A percentile compares a stretch with the other conserved stretches of the same genome.
phyloP scores from a whole-genome alignment of 2,797 vertebrate genomes.

The Bradypodion ventrale region DNA sequence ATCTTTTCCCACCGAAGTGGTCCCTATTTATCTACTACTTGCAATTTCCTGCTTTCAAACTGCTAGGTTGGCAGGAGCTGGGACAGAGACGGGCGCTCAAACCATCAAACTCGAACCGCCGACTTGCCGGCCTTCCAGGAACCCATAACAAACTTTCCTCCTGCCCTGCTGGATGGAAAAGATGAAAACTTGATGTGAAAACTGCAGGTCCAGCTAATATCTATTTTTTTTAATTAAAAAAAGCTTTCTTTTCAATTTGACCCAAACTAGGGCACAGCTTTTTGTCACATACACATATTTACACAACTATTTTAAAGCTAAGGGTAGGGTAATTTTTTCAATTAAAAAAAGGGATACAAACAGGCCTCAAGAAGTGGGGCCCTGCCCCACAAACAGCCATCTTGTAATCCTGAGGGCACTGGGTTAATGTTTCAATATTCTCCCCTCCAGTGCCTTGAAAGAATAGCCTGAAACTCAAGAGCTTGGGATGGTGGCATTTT shows the following conservation, averaged over 20 bases:
- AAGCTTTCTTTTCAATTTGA: background rate
- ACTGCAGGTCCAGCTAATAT: background rate
- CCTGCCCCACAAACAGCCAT: background rate
- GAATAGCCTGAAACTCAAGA: background rate
- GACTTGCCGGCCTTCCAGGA: no score
- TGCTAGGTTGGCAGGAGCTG: background rate
- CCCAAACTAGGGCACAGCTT: background rate
- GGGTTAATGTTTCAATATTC: no score
- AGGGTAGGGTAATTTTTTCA: background rate
- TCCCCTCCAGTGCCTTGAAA: background rate
- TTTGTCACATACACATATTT: background rate
- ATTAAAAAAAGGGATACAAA: background rate
- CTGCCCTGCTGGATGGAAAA: background rate
- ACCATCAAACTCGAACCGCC: background rate
- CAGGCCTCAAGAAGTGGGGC: background rate
- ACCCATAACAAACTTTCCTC: background rate
- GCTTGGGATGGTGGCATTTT: no score
- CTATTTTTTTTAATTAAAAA: background rate
- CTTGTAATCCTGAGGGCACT: background rate
- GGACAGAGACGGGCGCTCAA: no score
- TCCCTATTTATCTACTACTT: no score
- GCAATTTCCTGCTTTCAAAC: no score
- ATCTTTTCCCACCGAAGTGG: no score
- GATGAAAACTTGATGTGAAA: background rate
- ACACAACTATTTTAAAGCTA: background rate